Conservation (phyloP, 1,140 invertebrate genomes). For the Hyles vespertilio region DNA sequence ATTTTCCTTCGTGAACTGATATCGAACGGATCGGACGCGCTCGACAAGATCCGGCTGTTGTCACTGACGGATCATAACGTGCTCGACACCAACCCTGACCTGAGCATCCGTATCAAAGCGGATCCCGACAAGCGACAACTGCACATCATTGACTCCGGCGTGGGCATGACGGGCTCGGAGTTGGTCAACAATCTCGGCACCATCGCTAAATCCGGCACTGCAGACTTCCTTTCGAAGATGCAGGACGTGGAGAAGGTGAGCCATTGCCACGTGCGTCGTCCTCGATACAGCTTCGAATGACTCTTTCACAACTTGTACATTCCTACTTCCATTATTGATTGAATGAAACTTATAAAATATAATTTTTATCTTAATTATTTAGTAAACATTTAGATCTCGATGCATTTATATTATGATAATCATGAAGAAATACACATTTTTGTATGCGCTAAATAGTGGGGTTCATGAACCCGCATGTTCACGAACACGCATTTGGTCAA, state of each 20-base stretch:
- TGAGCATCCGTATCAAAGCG: conserved; percentile 95
- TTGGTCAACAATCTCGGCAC: conserved; percentile 98
- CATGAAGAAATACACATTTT: too few relatives aligned
- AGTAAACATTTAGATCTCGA: too few relatives aligned
- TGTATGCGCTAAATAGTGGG: too few relatives aligned
- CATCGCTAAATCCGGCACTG: conserved; percentile 99
- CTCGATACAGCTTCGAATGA: not conserved
- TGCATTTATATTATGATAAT: too few relatives aligned
- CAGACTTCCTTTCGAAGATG: conserved; percentile 97
- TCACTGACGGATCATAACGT: conserved; percentile 91
- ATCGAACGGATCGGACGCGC: conserved; percentile 96
- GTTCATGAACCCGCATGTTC: too few relatives aligned
- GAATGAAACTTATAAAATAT: too few relatives aligned
- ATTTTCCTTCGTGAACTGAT: conserved; percentile 98
- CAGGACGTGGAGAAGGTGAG: conserved; percentile 78
- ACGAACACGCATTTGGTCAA: too few relatives aligned
- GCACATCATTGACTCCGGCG: conserved; percentile 97
- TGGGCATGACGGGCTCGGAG: conserved; percentile 98
- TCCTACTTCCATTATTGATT: too few relatives aligned
- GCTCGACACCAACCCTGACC: conserved; percentile 86
- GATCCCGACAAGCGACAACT: conserved; percentile 97
- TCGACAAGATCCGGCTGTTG: conserved; percentile 96
- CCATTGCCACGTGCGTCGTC: not conserved
- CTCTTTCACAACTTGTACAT: too few relatives aligned
- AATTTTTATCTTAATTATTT: too few relatives aligned